These are phyloP conservation scores for Melanaphis sacchari DNA, from an alignment of 1,140 invertebrate genomes.

Conservation along the genomic window DNA sequence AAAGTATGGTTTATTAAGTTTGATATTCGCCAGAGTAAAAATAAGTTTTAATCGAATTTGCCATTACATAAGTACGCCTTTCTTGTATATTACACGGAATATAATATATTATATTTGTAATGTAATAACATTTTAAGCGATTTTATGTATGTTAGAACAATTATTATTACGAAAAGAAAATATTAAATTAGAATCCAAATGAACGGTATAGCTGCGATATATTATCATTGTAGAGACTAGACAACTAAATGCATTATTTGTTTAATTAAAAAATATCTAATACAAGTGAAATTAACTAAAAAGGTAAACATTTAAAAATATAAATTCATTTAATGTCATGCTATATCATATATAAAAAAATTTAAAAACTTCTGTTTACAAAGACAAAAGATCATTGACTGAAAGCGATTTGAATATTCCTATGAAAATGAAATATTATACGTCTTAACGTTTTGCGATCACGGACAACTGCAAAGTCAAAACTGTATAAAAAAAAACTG, in stretches of 20 bases:
- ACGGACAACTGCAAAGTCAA: background rate
- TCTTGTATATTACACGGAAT: too few relatives aligned
- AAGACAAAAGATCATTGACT: background rate
- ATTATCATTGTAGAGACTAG: background rate
- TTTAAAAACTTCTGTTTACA: background rate
- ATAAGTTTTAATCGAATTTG: background rate
- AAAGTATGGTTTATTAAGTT: background rate
- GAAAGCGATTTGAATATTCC: too few relatives aligned
- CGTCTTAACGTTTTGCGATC: background rate
- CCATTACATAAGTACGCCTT: background rate
- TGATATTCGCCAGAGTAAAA: background rate
- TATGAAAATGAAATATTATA: background rate
- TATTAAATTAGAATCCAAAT: background rate
- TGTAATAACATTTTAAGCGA: background rate
- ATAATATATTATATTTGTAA: background rate
- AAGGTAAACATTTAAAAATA: background rate
- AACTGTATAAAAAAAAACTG: background rate
- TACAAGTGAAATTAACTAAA: background rate
- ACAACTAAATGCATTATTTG: background rate
- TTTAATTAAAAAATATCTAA: background rate
- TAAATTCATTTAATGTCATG: background rate
- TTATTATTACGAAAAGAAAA: background rate
- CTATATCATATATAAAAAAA: background rate
- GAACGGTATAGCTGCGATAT: background rate
- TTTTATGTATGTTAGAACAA: background rate